Base-by-base conservation (phyloP, 92 coral and sea anemone species). In the Hydrozoanthus gracilis region DNA sequence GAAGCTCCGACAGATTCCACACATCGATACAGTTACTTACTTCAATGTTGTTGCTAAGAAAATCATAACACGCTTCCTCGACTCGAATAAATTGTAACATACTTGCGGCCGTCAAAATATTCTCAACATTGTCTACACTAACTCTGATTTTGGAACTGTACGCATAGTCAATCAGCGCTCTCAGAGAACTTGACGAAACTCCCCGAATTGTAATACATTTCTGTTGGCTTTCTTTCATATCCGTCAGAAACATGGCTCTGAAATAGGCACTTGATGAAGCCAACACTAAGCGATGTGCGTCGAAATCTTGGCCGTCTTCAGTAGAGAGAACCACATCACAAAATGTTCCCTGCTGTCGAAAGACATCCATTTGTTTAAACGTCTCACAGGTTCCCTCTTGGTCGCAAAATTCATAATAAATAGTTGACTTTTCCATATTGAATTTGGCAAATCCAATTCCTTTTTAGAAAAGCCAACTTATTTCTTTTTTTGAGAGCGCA, bases 221-320 rank as follows among this genome's bases (percentile, higher is more conserved):
- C 83, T 93, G 93, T 46, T 93, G 96, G 77, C 98, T 96, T 83
- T 96, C 99, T 88, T 92, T 95, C 98, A 96, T 95, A 82, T 95
- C 98, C 14, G 98, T 92, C 75, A 96, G 83, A 92, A 96, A 96
- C 99, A 96, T 96, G 12, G 99, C 99, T 35, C 98, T 87, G 52
- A 96, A 96, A 18, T 96, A 96, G 39, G 94, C 95, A 69, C 98
- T 95, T 17, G 92, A 95, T 14, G 99, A 93, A 52, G 99, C 98
- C 71, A 96, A 77, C 20, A 96, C 98, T 2, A 96, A 90, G 49
- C 92, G 90, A 71, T 96, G 99, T 27, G 96, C 96, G n/a, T 86
- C 76, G 83, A 93, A 90, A 65, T 96, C 94, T 39, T 82, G 90
- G 4, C 95, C 95, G 71, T 96, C 98, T 11, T 96, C 98, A 6